phyloP scores from a whole-genome alignment of 2,888 invertebrate species.

The Limenitis camilla region DNA sequence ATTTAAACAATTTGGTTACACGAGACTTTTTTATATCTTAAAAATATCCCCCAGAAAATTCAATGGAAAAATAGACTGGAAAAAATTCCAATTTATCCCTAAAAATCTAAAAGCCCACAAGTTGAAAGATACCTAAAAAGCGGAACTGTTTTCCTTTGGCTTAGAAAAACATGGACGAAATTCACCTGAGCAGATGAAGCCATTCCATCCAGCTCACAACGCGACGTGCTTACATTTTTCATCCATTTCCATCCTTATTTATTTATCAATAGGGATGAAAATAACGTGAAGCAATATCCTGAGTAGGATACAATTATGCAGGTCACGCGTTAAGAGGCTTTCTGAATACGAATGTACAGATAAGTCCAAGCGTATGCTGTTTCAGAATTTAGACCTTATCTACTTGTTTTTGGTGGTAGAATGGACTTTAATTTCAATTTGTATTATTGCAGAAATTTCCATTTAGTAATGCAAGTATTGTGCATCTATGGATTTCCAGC shows the following conservation, averaged over 20 bases:
- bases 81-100: not conserved
- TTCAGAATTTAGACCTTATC: slow-evolving; percentile 8
- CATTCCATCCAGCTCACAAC: slow-evolving; percentile 20
- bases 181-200: slow-evolving; percentile 35
- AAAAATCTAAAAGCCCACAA: slow-evolving; percentile 3
- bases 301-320: slow-evolving; percentile 27
- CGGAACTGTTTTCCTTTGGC: slow-evolving; percentile 14
- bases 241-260: not conserved
- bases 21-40: too few relatives aligned
- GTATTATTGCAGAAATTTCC: slow-evolving; percentile 15
- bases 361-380: slow-evolving; percentile 17
- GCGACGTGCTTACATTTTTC: not conserved
- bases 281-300: slow-evolving; percentile 1
- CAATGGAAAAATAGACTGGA: not conserved
- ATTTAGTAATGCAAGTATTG: slow-evolving; percentile 8
- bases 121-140: slow-evolving; percentile 10
- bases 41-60: too few relatives aligned
- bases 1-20: too few relatives aligned
- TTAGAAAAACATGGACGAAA: slow-evolving; percentile 32
- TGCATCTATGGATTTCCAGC: not conserved
- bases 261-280: not conserved
- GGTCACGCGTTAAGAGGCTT: slow-evolving; percentile 30
- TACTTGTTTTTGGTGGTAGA: not conserved
- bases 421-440: slow-evolving; percentile 19
- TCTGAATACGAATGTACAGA: slow-evolving; percentile 30